phyloP scores from a whole-genome alignment of 2,797 vertebrate species.

The Parambassis ranga region DNA sequence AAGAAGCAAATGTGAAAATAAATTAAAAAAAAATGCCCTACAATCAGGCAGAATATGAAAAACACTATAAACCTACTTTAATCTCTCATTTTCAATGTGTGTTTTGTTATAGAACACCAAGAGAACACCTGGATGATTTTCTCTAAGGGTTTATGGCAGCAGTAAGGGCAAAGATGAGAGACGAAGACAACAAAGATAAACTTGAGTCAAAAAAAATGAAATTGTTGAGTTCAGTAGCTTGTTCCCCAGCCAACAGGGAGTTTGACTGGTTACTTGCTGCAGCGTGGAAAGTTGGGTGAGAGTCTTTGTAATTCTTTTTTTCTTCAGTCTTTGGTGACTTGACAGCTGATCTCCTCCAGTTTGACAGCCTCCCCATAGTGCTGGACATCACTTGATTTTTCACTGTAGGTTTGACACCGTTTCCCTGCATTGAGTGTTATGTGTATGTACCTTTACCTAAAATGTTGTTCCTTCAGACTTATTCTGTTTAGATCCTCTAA shows the following conservation, averaged over 20 bases:
- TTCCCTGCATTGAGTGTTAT: conserved; percentile 13
- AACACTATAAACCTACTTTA: too few species aligned
- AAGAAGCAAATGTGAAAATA: conserved; percentile 1
- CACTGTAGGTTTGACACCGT: conserved; percentile 18
- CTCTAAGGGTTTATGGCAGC: neutral
- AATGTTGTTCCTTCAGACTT: too few species aligned
- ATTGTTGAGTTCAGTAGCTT: conserved; percentile 33
- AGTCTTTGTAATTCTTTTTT: conserved; percentile 42
- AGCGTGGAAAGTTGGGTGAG: conserved; percentile 16
- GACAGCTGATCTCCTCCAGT: conserved; percentile 44
- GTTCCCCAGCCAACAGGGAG: conserved; percentile 33
- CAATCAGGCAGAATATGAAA: too few species aligned
- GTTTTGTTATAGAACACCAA: neutral
- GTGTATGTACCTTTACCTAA: neutral
- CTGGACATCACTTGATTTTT: conserved; percentile 39
- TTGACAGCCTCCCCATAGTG: conserved; percentile 28
- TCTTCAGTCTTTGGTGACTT: conserved; percentile 47
- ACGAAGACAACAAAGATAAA: conserved; percentile 3
- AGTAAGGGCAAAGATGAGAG: neutral
- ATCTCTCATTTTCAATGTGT: neutral
- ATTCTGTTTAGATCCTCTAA: too few species aligned
- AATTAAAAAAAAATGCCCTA: conserved; percentile 1
- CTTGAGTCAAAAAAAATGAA: conserved; percentile 15
- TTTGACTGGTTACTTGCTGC: conserved; percentile 30
- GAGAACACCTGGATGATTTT: neutral